Conservation (phyloP, 2,797 vertebrate species). For the Cyclura pinguis region DNA sequence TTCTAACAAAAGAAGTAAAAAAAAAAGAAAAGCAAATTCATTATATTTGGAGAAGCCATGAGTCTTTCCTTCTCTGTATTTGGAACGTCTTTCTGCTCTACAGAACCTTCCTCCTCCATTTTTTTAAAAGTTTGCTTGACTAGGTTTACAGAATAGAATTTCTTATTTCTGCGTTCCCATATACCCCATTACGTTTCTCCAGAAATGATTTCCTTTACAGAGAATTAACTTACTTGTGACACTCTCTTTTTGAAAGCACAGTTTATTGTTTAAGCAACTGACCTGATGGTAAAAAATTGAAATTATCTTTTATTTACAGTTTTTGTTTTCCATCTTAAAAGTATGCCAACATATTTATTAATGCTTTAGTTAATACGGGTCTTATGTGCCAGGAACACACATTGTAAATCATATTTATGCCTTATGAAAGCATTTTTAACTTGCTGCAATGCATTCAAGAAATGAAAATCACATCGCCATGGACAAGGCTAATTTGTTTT, state of each 20-base stretch:
- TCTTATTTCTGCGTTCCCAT: slow-evolving; percentile 47
- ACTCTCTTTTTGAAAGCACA: neutral
- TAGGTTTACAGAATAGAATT: slow-evolving; percentile 28
- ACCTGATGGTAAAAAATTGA: slow-evolving; percentile 29
- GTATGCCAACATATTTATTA: slow-evolving; percentile 54
- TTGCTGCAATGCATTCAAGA: slow-evolving; percentile 67
- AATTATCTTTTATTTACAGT: slow-evolving; percentile 61
- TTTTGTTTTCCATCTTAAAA: slow-evolving; percentile 49
- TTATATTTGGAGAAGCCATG: neutral
- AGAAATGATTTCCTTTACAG: slow-evolving; percentile 22
- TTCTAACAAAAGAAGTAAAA: neutral
- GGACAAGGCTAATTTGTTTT: slow-evolving; percentile 23
- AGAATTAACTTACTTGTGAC: slow-evolving; percentile 23
- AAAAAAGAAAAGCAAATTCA: too few relatives aligned
- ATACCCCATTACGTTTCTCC: slow-evolving; percentile 26
- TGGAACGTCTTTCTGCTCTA: slow-evolving; percentile 23
- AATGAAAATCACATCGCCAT: slow-evolving; percentile 69
- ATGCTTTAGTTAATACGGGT: slow-evolving; percentile 52
- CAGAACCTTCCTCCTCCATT: neutral
- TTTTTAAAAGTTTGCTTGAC: slow-evolving; percentile 27
- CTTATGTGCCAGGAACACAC: slow-evolving; percentile 48
- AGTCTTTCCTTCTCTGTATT: slow-evolving; percentile 10
- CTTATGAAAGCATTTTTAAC: slow-evolving; percentile 56
- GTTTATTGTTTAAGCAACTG: slow-evolving; percentile 21
- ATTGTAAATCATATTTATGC: slow-evolving; percentile 61